A percentile compares a stretch with the other conserved stretches of the same genome.
Evolutionary conservation across 2,113 vertebrate species (phyloP).

Genomic region (Perccottus glenii): DNA sequence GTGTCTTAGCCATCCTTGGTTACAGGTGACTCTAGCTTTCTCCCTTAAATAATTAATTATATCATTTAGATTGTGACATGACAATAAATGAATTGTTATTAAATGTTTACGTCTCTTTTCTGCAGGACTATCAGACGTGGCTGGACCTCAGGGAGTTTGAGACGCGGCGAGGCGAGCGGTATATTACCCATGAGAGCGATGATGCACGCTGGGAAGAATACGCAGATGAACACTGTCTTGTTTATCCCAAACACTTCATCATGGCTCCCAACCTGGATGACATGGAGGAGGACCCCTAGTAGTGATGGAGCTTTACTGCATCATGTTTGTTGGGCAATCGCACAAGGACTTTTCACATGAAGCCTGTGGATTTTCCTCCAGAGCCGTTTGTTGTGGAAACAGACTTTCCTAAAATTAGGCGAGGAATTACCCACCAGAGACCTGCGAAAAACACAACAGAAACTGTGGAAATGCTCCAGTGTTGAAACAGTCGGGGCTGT

Average conservation of each 20-base stretch:
- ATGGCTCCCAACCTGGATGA: slow-evolving; percentile 97
- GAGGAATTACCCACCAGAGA: slow-evolving; percentile 27
- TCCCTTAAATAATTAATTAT: neutral
- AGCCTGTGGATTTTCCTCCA: slow-evolving; percentile 46
- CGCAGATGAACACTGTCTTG: slow-evolving; percentile 87
- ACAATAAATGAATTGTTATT: neutral
- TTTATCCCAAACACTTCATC: slow-evolving; percentile 94
- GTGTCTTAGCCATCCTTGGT: slow-evolving; percentile 97
- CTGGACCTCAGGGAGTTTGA: slow-evolving; percentile 97
- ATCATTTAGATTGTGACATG: neutral
- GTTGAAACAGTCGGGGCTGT: slow-evolving; percentile 31
- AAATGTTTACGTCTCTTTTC: neutral
- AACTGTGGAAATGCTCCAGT: slow-evolving; percentile 30
- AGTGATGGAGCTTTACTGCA: slow-evolving; percentile 17
- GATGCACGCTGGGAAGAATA: slow-evolving; percentile 96
- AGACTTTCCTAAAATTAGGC: slow-evolving; percentile 28
- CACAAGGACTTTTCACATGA: slow-evolving; percentile 41
- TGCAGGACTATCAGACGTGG: slow-evolving; percentile 97
- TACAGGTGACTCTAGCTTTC: slow-evolving; percentile 84
- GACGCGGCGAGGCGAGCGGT: slow-evolving; percentile 93
- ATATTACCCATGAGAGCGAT: slow-evolving; percentile 97
- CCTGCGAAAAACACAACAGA: slow-evolving; percentile 29
- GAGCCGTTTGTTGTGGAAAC: slow-evolving; percentile 57
- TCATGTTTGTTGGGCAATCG: slow-evolving; percentile 10
- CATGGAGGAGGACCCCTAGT: slow-evolving; percentile 97